Conservation (phyloP, 2,888 invertebrate genomes). For the Cerastis rubricosa region DNA sequence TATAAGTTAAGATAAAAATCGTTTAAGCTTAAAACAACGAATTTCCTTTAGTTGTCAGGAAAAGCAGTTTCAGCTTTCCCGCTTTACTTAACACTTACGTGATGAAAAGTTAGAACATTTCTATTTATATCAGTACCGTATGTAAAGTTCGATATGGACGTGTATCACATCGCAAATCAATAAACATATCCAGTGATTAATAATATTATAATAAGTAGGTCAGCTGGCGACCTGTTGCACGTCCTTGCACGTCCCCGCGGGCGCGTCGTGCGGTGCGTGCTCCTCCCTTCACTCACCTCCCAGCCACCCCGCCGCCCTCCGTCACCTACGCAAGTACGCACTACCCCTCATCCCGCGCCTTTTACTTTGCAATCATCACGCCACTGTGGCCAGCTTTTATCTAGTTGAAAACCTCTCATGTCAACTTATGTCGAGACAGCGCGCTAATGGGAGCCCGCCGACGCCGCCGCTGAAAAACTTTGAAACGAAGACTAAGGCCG, state of each 20-base stretch:
- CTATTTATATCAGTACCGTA: slow-evolving; percentile 3
- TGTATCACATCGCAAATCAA: slow-evolving; percentile 54
- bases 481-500: slow-evolving; percentile 9
- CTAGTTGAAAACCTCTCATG: slow-evolving; percentile 62
- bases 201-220: slow-evolving; percentile 78
- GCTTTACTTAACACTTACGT: background rate
- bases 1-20: no score
- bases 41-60: background rate
- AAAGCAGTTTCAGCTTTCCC: background rate
- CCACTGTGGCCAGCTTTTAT: slow-evolving; percentile 61
- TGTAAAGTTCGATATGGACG: background rate
- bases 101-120: background rate
- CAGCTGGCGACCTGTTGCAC: slow-evolving; percentile 83
- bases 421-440: slow-evolving; percentile 54
- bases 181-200: slow-evolving; percentile 66
- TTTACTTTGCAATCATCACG: slow-evolving; percentile 66
- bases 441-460: slow-evolving; percentile 41
- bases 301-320: slow-evolving; percentile 37
- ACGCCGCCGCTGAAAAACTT: slow-evolving; percentile 40
- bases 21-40: background rate
- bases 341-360: slow-evolving; percentile 50
- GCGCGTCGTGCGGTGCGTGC: slow-evolving; percentile 24
- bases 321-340: slow-evolving; percentile 60
- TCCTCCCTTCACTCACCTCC: slow-evolving; percentile 15
- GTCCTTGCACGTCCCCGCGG: slow-evolving; percentile 72